These are phyloP conservation scores for Artemisiospiza belli DNA, from an alignment of 2,113 vertebrate genomes.

Conservation along the genomic window DNA sequence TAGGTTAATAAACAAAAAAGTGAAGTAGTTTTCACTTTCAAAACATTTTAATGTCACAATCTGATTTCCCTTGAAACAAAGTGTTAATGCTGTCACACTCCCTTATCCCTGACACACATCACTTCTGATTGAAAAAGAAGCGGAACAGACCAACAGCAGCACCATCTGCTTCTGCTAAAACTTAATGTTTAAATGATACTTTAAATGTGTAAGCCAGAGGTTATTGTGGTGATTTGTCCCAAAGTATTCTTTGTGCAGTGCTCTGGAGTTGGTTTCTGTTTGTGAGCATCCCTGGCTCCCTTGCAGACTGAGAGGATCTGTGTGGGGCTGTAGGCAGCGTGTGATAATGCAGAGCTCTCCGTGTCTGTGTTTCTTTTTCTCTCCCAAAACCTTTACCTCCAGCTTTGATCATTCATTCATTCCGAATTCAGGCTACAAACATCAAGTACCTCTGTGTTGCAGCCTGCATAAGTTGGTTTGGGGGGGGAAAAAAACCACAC, in stretches of 20 bases:
- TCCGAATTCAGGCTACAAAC: not conserved
- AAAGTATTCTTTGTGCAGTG: not conserved
- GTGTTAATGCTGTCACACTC: constrained; percentile 21
- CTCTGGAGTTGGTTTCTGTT: not conserved
- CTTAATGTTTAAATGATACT: not conserved
- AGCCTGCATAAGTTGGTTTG: not conserved
- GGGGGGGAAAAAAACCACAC: fast-evolving
- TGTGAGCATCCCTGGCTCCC: not conserved
- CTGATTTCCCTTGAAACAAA: constrained; percentile 34
- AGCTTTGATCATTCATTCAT: not conserved
- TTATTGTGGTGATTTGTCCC: not conserved
- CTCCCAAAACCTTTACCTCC: not conserved
- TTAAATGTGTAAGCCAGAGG: not conserved
- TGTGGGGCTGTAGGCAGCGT: not conserved
- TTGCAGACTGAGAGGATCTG: not conserved
- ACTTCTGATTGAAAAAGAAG: not conserved
- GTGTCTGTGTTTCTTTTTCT: not conserved
- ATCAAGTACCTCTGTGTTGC: not conserved
- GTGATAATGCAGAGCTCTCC: not conserved
- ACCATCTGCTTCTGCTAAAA: not conserved
- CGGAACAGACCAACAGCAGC: not conserved
- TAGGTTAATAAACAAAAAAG: not conserved
- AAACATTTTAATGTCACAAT: constrained; percentile 44
- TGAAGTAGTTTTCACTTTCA: not conserved
- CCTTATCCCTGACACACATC: not conserved